These are phyloP conservation scores for Tinamus guttatus DNA, from an alignment of 2,113 vertebrate genomes.

Conservation along the genomic window DNA sequence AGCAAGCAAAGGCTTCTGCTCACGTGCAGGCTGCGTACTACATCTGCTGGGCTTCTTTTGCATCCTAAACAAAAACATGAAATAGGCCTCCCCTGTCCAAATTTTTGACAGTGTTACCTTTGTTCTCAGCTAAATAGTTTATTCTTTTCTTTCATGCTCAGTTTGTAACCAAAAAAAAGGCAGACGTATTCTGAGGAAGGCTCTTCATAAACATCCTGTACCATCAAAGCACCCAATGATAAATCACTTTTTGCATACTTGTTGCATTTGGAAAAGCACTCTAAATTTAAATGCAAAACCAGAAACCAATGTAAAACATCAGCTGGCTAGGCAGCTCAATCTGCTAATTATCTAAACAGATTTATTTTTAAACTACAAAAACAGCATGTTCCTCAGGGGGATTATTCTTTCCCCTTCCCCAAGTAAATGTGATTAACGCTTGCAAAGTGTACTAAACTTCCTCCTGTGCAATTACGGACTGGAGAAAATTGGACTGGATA, in stretches of 20 bases:
- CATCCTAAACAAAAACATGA: not conserved
- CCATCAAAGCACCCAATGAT: not conserved
- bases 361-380: conserved; percentile 9
- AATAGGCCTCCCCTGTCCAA: not conserved
- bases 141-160: not conserved
- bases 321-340: not conserved
- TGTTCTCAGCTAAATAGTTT: not conserved
- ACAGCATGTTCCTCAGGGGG: not conserved
- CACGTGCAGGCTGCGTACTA: not conserved
- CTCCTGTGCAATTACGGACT: conserved; percentile 25
- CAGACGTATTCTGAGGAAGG: not conserved
- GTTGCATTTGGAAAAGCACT: not conserved
- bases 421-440: conserved; percentile 12
- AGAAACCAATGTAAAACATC: conserved; percentile 6
- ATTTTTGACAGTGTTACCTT: not conserved
- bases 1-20: not conserved
- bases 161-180: not conserved
- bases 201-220: not conserved
- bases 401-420: not conserved
- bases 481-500: not conserved
- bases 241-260: not conserved
- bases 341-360: conserved; percentile 20
- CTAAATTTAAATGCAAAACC: not conserved
- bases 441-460: not conserved
- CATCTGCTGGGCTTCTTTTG: not conserved